A percentile compares a stretch with the other conserved stretches of the same genome.
phyloP scores from a whole-genome alignment of 1,140 invertebrate species.

The Orchestia grillus region DNA sequence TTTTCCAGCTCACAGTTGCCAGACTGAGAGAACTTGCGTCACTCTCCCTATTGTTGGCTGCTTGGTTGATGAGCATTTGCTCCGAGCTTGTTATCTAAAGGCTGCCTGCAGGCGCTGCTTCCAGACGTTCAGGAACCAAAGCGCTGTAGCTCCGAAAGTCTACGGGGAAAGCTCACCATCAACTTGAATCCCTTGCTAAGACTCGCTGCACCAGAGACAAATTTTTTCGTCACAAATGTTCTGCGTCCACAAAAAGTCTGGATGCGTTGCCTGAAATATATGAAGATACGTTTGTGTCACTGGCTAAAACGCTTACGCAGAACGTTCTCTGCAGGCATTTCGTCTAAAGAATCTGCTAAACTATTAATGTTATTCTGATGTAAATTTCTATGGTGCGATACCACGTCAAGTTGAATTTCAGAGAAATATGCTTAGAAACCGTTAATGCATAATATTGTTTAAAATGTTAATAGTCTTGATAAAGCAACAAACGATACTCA shows the following conservation, averaged over 20 bases:
- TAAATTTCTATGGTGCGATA: neutral
- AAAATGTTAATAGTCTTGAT: neutral
- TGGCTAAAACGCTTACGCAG: neutral
- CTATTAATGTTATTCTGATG: neutral
- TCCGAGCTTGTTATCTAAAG: neutral
- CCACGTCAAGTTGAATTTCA: neutral
- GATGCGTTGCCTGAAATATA: neutral
- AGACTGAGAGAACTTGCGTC: neutral
- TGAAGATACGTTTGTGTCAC: neutral
- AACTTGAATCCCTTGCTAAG: neutral
- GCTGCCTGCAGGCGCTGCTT: neutral
- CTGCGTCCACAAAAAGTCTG: neutral
- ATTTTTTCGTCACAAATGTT: neutral
- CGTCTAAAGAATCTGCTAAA: neutral
- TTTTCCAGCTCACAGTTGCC: neutral
- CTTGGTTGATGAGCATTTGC: neutral
- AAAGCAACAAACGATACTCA: neutral
- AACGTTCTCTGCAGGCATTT: neutral
- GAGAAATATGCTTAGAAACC: neutral
- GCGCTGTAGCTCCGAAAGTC: neutral
- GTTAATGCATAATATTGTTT: neutral
- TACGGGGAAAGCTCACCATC: neutral
- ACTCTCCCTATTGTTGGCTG: neutral
- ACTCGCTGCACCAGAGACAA: neutral
- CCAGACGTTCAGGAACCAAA: neutral